Percentiles rank a stretch among this genome's conserved stretches.
Evolutionary conservation across 1,140 invertebrate species (phyloP).

Genomic region (Pseudachorutes palmiensis): DNA sequence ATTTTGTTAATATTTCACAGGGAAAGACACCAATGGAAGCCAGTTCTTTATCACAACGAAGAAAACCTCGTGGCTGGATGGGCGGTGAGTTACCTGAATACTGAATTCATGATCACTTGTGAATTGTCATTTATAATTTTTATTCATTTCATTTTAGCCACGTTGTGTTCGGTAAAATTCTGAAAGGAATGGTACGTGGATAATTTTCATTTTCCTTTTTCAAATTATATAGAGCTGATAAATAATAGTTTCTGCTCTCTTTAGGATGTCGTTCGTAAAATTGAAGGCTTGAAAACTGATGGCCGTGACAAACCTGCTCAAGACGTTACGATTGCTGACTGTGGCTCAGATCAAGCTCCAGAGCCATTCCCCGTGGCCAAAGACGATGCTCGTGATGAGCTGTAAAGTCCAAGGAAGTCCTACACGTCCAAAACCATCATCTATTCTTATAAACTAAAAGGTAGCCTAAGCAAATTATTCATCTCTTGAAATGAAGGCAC

Average conservation of each 20-base stretch:
- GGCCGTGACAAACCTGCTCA: constrained; percentile 65
- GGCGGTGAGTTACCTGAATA: constrained; percentile 40
- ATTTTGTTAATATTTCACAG: no score
- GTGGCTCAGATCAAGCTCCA: constrained; percentile 59
- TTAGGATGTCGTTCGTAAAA: constrained; percentile 73
- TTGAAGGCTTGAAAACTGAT: constrained; percentile 68
- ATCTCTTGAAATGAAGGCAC: no score
- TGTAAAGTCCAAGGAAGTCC: neutral
- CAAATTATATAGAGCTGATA: no score
- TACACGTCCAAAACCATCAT: constrained; percentile 46
- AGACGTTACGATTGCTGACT: constrained; percentile 69
- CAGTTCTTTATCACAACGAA: constrained; percentile 96
- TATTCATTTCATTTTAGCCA: constrained; percentile 49
- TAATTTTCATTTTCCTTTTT: no score
- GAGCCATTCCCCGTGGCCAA: constrained; percentile 72
- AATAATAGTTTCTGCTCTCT: constrained; percentile 42
- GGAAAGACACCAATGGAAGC: constrained; percentile 94
- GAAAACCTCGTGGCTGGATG: constrained; percentile 89
- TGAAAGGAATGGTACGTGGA: constrained; percentile 80
- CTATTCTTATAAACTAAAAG: neutral
- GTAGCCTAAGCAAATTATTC: no score
- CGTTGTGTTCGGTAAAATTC: constrained; percentile 92
- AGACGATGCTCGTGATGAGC: constrained; percentile 55
- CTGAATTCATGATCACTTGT: neutral
- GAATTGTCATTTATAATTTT: neutral